Conservation (phyloP, 1,140 invertebrate species). For the Holotrichia oblita region DNA sequence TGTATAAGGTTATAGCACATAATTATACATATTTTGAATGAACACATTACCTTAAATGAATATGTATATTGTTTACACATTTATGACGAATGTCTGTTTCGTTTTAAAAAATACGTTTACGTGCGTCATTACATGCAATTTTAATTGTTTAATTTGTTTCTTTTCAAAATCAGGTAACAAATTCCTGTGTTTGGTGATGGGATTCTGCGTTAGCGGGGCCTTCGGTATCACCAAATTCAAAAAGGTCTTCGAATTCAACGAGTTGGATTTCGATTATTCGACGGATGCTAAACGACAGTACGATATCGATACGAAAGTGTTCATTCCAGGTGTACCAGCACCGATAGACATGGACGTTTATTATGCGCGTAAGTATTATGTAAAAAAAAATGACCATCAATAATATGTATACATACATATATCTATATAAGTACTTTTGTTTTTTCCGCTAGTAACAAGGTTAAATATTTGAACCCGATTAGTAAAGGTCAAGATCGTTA, state of each 20-base stretch:
- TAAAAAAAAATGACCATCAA: no score
- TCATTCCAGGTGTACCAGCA: constrained; percentile 69
- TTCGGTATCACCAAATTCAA: constrained; percentile 43
- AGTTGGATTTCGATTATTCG: constrained; percentile 61
- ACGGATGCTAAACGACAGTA: constrained; percentile 61
- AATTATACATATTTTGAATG: no score
- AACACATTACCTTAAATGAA: no score
- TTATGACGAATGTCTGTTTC: no score
- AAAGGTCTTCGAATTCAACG: constrained; percentile 53
- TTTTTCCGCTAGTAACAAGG: no score
- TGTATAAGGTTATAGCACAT: no score
- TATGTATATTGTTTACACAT: no score
- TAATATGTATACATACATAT: no score
- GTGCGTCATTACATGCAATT: no score
- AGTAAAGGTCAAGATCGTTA: neutral
- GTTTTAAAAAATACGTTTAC: no score
- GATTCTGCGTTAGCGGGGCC: constrained; percentile 47
- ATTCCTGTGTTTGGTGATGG: constrained; percentile 54
- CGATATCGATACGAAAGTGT: constrained; percentile 66
- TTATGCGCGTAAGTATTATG: constrained; percentile 68
- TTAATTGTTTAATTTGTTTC: no score
- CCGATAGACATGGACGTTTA: constrained; percentile 79
- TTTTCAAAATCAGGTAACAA: constrained; percentile 45
- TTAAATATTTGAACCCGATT: neutral
- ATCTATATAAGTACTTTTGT: no score